Conservation (phyloP, 2,797 vertebrate species). For the Anabacerthia variegaticeps region DNA sequence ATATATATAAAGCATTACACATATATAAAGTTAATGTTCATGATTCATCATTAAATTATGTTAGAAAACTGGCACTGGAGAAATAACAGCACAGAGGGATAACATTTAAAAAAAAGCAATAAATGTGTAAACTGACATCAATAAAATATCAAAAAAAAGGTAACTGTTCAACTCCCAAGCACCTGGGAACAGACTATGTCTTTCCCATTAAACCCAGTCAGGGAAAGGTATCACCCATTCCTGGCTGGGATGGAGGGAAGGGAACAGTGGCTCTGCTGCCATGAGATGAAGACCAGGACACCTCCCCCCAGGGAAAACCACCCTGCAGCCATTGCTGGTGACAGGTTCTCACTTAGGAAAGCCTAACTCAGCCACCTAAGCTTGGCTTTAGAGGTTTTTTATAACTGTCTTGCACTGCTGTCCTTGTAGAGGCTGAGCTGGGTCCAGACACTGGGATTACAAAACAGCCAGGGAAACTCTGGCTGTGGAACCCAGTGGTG, state of each 20-base stretch:
- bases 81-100: background rate
- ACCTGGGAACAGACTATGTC: background rate
- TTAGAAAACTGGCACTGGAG: slow-evolving; percentile 37
- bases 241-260: background rate
- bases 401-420: background rate
- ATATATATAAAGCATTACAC: slow-evolving; percentile 39
- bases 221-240: background rate
- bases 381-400: background rate
- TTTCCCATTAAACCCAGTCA: background rate
- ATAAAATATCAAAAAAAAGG: background rate
- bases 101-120: background rate
- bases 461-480: background rate
- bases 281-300: background rate
- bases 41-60: slow-evolving; percentile 35
- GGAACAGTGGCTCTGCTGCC: background rate
- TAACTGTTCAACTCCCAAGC: background rate
- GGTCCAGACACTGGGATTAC: background rate
- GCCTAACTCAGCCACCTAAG: background rate
- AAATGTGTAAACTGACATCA: slow-evolving; percentile 1
- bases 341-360: background rate
- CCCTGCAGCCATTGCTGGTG: background rate
- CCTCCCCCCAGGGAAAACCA: background rate
- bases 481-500: background rate
- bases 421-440: background rate
- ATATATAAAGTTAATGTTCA: background rate